Evolutionary conservation across 2,797 vertebrate species (phyloP).

Genomic region (Garrulus glandarius): DNA sequence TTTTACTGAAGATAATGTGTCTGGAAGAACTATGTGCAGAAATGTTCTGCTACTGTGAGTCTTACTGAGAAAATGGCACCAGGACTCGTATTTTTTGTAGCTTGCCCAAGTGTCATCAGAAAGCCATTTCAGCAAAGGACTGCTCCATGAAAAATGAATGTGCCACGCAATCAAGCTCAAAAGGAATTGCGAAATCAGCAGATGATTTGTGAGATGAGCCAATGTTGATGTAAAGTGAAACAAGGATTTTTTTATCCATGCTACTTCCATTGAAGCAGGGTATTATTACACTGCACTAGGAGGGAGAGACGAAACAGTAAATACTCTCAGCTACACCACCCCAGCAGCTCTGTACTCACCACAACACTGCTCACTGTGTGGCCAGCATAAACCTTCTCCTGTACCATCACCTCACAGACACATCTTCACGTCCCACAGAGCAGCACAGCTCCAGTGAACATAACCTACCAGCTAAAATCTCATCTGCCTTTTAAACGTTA

Average conservation of each 20-base stretch:
- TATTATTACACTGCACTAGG: neutral
- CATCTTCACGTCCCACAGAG: neutral
- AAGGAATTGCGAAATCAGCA: neutral
- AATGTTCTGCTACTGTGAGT: neutral
- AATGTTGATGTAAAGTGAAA: neutral
- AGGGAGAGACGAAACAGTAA: neutral
- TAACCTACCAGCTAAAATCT: neutral
- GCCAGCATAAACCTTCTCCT: neutral
- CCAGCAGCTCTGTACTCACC: neutral
- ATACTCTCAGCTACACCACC: neutral
- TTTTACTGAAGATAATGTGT: conserved; percentile 4
- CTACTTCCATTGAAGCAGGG: neutral
- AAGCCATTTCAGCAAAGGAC: neutral
- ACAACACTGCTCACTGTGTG: neutral
- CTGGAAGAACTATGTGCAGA: neutral
- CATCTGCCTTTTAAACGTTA: neutral
- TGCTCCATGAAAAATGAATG: neutral
- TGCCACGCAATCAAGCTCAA: neutral
- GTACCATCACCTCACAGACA: neutral
- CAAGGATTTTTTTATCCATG: neutral
- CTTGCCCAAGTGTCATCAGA: neutral
- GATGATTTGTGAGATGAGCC: neutral
- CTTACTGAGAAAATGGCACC: conserved; percentile 33
- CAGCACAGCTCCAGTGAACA: neutral
- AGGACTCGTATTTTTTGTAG: neutral